Conservation (phyloP, 2,797 vertebrate species). For the Euphonia xanthogaster region DNA sequence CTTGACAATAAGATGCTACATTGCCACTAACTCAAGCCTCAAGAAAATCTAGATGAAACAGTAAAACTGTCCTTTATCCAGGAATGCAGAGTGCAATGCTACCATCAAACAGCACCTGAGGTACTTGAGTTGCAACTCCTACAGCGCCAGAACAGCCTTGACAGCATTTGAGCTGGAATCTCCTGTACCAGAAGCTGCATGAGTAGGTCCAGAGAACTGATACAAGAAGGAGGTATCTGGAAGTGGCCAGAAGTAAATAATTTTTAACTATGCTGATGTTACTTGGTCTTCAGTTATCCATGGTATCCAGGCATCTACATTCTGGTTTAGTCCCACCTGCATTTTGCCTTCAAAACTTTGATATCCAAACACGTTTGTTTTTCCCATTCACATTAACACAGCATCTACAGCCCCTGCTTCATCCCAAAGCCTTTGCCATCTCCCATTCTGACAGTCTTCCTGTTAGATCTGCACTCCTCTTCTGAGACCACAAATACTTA, state of each 20-base stretch:
- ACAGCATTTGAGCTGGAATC: not conserved
- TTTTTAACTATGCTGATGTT: not conserved
- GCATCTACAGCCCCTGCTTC: not conserved
- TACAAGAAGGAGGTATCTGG: not conserved
- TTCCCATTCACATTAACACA: not conserved
- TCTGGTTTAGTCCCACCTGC: not conserved
- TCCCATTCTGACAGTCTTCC: not conserved
- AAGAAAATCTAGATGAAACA: not conserved
- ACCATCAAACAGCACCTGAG: not conserved
- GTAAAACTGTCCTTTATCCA: not conserved
- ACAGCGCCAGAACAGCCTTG: not conserved
- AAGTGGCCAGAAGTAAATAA: not conserved
- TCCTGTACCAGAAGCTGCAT: not conserved
- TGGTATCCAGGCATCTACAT: not conserved
- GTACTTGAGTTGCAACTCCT: not conserved
- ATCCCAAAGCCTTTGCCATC: not conserved
- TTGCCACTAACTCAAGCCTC: not conserved
- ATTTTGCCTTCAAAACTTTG: not conserved
- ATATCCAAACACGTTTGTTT: not conserved
- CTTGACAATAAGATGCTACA: not conserved
- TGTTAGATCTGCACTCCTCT: not conserved
- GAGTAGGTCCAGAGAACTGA: not conserved
- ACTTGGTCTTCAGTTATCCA: not conserved
- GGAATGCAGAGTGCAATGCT: not conserved
- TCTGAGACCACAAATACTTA: not conserved